These are phyloP conservation scores for Ornithoptera alexandrae DNA, from an alignment of 2,888 invertebrate genomes.

Conservation along the genomic window DNA sequence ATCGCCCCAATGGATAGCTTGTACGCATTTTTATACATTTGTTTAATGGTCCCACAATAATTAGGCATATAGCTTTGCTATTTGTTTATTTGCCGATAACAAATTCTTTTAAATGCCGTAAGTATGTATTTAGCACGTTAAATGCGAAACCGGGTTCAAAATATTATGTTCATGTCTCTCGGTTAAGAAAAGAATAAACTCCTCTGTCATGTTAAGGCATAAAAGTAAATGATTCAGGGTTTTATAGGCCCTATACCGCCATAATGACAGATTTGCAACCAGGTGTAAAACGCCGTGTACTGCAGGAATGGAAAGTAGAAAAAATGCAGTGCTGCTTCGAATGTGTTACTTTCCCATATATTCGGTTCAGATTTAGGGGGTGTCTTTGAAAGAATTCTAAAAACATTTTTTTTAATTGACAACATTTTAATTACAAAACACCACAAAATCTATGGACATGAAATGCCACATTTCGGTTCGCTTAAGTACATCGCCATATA, in stretches of 20 bases:
- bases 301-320: too few relatives aligned
- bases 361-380: too few relatives aligned
- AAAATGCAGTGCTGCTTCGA: too few relatives aligned
- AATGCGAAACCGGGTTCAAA: too few relatives aligned
- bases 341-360: too few relatives aligned
- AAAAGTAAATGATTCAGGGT: too few relatives aligned
- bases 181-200: too few relatives aligned
- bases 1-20: constrained; percentile 47
- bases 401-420: constrained; percentile 62
- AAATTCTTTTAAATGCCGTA: not conserved
- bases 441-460: constrained; percentile 77
- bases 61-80: constrained; percentile 6
- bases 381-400: not conserved
- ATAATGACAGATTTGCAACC: too few relatives aligned
- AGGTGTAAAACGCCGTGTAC: too few relatives aligned
- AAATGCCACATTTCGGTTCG: constrained; percentile 69
- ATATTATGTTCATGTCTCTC: too few relatives aligned
- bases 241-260: too few relatives aligned
- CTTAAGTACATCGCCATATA: constrained; percentile 72
- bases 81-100: constrained; percentile 31
- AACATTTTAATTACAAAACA: constrained; percentile 81
- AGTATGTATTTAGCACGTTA: not conserved
- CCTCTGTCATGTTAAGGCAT: too few relatives aligned
- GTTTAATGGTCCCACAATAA: constrained; percentile 25
- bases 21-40: constrained; percentile 44